Evolutionary conservation across 2,113 vertebrate species (phyloP), one percentile per base, ranked within the genome.

Genomic region (Chlorodrepanis virens): DNA sequence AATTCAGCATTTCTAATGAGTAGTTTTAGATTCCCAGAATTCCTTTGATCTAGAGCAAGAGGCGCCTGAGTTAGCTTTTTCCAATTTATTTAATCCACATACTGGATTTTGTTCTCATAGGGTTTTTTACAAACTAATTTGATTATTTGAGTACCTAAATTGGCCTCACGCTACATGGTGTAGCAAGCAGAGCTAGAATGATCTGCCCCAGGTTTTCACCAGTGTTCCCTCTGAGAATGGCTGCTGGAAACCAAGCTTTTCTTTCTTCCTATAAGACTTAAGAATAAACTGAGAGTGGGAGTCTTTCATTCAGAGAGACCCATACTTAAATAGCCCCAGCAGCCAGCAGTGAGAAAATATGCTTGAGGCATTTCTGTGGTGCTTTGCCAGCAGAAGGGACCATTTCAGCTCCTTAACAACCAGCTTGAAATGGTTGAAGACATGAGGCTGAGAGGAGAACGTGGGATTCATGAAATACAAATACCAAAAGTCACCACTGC

Each of bases 141-240:
- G 33, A 60, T 56, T 49, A 76, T 1, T 0, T 15, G 45, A 93
- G 65, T 63, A 83, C 20, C 54, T 82, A 45, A 79, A 76, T 2
- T 33, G 40, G 37, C 28, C 70, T n/a, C 5, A 3, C 24, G 6
- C 18, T 68, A 12, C 10, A 22, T 0, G 1, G n/a, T 5, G 1
- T 2, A 42, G 64, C 45, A 49, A 67, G 47, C 19, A 54, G 49
- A 49, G 6, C 75, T 14, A 1, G 53, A 33, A 39, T 8, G 37
- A 14, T 37, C 64, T 56, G 64, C 47, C 35, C 27, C 31, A 37
- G 39, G 59, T 79, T 53, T 70, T 61, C 47, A 42, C 18, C 59
- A 53, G 54, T 1, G 9, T 1, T 61, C 42, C 35, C 63, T 37
- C 16, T 22, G 64, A 75, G 60, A 5, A 22, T 45, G 21, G 6